Conservation (phyloP, 1,140 invertebrate species). For the Brachionus manjavacas region DNA sequence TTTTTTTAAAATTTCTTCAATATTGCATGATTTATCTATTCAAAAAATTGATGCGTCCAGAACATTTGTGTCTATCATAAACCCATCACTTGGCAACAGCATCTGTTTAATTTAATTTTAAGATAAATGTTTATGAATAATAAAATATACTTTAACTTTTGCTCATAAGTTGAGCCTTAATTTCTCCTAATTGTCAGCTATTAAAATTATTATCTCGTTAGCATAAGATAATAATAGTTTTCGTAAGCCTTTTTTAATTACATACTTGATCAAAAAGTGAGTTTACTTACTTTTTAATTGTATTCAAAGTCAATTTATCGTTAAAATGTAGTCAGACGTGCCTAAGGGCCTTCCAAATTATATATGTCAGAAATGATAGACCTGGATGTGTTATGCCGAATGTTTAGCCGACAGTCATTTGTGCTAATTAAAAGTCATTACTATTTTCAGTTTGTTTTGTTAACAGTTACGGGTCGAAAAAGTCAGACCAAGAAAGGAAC, state of each 20-base stretch:
- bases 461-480: slow-evolving; percentile 19
- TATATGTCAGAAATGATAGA: background rate
- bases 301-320: slow-evolving; percentile 28
- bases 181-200: slow-evolving; percentile 29
- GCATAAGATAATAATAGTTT: background rate
- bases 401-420: background rate
- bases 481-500: background rate
- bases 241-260: background rate
- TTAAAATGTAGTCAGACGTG: background rate
- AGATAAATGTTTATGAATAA: background rate
- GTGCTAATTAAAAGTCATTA: slow-evolving; percentile 14
- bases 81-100: background rate
- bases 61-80: background rate
- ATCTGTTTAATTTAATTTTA: slow-evolving; percentile 28
- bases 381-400: background rate
- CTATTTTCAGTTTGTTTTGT: background rate
- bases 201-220: slow-evolving; percentile 38
- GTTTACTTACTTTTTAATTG: slow-evolving; percentile 1
- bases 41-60: background rate
- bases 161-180: background rate
- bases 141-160: background rate
- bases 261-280: background rate
- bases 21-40: background rate
- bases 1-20: background rate
- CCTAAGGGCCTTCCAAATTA: background rate